These are phyloP conservation scores for Sinocyclocheilus grahami DNA, from an alignment of 2,113 vertebrate genomes.

Conservation along the genomic window DNA sequence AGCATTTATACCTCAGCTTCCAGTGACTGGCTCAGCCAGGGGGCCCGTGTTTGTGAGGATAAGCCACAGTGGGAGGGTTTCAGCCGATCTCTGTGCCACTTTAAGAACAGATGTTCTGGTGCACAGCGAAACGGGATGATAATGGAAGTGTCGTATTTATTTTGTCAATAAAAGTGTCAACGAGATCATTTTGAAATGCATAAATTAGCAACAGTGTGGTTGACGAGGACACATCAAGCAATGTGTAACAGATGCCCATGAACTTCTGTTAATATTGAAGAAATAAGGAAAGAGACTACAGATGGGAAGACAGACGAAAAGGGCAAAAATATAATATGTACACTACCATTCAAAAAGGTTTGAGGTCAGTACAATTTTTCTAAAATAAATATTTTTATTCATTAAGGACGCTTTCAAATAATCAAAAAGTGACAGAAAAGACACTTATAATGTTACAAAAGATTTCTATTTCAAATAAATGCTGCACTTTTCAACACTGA, in stretches of 20 bases:
- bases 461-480: no score
- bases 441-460: no score
- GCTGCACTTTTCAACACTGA: no score
- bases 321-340: no score
- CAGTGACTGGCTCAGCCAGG: conserved; percentile 45
- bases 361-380: no score
- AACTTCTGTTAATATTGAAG: not conserved
- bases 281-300: no score
- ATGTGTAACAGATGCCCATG: not conserved
- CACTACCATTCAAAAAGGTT: no score
- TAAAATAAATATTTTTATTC: no score
- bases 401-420: no score
- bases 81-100: not conserved
- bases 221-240: not conserved
- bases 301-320: no score
- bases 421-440: no score
- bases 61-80: not conserved
- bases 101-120: conserved; percentile 24
- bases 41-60: conserved; percentile 38
- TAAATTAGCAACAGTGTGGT: conserved; percentile 1
- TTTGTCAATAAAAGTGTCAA: not conserved
- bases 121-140: conserved; percentile 8
- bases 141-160: not conserved
- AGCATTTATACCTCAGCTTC: conserved; percentile 55
- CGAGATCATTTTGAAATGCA: conserved; percentile 14